Base-by-base conservation (phyloP, 2,797 vertebrate species). In the Trichosurus vulpecula region DNA sequence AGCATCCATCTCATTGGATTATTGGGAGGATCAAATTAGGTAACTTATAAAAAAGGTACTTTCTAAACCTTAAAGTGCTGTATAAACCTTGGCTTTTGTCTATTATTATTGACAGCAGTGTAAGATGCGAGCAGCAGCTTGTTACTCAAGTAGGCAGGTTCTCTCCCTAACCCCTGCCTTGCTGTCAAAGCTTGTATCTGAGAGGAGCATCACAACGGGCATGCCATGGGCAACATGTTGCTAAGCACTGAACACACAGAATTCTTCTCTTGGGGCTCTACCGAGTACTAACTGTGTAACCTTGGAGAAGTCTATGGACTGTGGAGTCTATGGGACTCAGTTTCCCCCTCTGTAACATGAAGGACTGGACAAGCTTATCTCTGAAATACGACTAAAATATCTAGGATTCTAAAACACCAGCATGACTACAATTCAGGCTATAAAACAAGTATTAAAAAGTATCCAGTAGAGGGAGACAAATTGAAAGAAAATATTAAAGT, bases 391-490 rank as follows among this genome's bases (percentile, higher is more conserved):
- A 27, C 41, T 81, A 47, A 51, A 87, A 47, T 51, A 87, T 87
- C 74, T 47, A 87, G 22, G 3, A 51, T 51, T 87, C 74, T 87
- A 87, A 87, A 87, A 87, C 3, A 41, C 13, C 16, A 74, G 22
- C 74, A 47, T 27, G 22, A 27, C 9, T 47, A 51, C 51, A 47
- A 87, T 87, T 87, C 41, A 90, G 95, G 94, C 66, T 19, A 55
- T 54, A 13, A 95, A 66, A n/a, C 91, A 19, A 11, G 0, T 53
- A 56, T 90, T 81, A 74, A 53, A 74, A 57, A 91, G 41, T 53
- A 31, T 91, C 94, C 98, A 95, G 96, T 95, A 98, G 98, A 96
- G 98, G 97, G 97, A 96, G 97, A 95, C 97, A 98, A 94, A 96
- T 51, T 4, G 95, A 96, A 97, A 91, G 92, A 81, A 92, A 97